Conservation (phyloP, 2,113 vertebrate species). For the Salvelinus alpinus region DNA sequence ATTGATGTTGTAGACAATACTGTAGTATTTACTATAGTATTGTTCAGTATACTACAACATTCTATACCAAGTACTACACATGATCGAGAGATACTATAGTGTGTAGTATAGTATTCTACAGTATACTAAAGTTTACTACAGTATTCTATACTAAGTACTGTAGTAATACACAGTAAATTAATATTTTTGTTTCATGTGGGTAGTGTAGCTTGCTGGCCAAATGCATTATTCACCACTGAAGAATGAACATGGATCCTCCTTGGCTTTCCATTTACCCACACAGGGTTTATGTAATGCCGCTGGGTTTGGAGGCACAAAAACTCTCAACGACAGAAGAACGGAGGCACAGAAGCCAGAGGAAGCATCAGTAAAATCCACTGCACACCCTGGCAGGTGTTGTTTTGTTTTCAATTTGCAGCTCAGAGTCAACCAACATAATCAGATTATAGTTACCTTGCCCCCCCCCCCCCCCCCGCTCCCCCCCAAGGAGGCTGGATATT, state of each 20-base stretch:
- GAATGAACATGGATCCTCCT: slow-evolving; percentile 43
- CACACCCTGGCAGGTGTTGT: not conserved
- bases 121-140: too few relatives aligned
- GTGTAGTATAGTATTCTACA: too few relatives aligned
- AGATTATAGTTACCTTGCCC: not conserved
- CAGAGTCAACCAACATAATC: not conserved
- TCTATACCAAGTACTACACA: too few relatives aligned
- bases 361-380: not conserved
- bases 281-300: slow-evolving; percentile 21
- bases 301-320: not conserved
- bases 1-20: too few relatives aligned
- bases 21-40: too few relatives aligned
- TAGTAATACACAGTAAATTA: too few relatives aligned
- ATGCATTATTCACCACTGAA: slow-evolving; percentile 57
- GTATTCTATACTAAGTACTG: too few relatives aligned
- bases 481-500: slow-evolving; percentile 13
- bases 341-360: not conserved
- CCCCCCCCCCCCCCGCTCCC: not conserved
- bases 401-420: not conserved
- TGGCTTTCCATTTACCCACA: slow-evolving; percentile 35
- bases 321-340: not conserved
- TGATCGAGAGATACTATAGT: too few relatives aligned
- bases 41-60: too few relatives aligned
- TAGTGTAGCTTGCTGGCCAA: not conserved
- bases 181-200: too few relatives aligned